A percentile compares a stretch with the other conserved stretches of the same genome.
Evolutionary conservation across 2,113 vertebrate species (phyloP).

Genomic region (Bubalus kerabau): DNA sequence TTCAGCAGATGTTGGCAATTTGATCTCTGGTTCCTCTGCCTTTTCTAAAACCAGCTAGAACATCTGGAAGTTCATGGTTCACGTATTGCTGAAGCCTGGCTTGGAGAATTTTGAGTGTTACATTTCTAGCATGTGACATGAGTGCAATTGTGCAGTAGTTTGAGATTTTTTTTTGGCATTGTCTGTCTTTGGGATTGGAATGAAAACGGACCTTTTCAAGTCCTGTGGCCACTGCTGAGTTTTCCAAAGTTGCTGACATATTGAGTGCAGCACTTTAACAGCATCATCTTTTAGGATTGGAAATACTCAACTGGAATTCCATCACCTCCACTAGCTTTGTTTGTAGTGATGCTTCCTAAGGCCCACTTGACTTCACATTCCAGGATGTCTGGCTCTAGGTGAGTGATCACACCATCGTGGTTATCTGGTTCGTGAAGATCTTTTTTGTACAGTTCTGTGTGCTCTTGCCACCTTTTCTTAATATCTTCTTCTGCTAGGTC

Average conservation of each 20-base stretch:
- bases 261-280: background rate
- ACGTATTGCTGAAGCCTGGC: background rate
- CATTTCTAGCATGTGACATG: background rate
- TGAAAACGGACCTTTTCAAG: background rate
- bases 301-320: background rate
- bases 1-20: background rate
- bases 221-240: background rate
- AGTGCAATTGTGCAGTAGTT: background rate
- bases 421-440: background rate
- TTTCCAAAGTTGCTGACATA: background rate
- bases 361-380: background rate
- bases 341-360: background rate
- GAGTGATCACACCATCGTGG: background rate
- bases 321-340: background rate
- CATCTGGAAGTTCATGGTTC: background rate
- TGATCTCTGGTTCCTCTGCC: background rate
- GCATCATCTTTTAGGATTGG: background rate
- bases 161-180: rapidly evolving
- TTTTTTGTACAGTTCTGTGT: background rate
- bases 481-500: background rate
- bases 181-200: background rate
- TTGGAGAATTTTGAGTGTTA: background rate
- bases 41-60: background rate
- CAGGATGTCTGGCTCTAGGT: background rate
- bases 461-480: background rate